These are phyloP conservation scores for Aselliscus stoliczkanus DNA, from an alignment of 2,797 vertebrate species.

Conservation along the genomic window DNA sequence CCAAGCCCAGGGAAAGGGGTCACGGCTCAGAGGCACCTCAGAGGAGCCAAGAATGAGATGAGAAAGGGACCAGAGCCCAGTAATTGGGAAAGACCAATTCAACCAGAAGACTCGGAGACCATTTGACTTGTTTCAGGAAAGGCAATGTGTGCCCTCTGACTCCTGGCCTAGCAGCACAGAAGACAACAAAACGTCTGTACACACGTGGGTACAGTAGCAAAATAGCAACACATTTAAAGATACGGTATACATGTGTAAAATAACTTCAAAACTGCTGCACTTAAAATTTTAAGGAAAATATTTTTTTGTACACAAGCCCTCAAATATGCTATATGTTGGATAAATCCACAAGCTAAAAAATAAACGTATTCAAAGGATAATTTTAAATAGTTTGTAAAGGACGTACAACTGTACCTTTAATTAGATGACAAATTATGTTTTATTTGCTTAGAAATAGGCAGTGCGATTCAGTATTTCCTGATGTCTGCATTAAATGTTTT, in stretches of 20 bases:
- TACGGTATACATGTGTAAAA: not conserved
- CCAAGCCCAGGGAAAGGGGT: not conserved
- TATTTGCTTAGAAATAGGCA: not conserved
- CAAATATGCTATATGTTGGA: not conserved
- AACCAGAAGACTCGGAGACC: not conserved
- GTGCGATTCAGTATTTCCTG: not conserved
- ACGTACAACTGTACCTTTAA: not conserved
- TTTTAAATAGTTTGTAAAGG: not conserved
- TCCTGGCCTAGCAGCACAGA: not conserved
- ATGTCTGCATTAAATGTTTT: not conserved
- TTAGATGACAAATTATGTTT: not conserved
- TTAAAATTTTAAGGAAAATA: not conserved
- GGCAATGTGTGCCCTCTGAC: not conserved
- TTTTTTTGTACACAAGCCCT: not conserved
- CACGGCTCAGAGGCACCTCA: not conserved
- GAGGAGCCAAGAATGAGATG: not conserved
- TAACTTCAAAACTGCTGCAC: not conserved
- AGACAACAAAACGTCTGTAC: rapidly evolving
- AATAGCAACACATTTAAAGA: not conserved
- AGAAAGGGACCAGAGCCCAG: not conserved
- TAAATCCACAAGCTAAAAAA: not conserved
- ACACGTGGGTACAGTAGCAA: rapidly evolving
- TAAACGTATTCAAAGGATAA: not conserved
- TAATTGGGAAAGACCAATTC: not conserved
- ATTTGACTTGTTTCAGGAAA: not conserved